Evolutionary conservation across 2,797 vertebrate genomes (phyloP).

Genomic region (Phaenicophaeus curvirostris): DNA sequence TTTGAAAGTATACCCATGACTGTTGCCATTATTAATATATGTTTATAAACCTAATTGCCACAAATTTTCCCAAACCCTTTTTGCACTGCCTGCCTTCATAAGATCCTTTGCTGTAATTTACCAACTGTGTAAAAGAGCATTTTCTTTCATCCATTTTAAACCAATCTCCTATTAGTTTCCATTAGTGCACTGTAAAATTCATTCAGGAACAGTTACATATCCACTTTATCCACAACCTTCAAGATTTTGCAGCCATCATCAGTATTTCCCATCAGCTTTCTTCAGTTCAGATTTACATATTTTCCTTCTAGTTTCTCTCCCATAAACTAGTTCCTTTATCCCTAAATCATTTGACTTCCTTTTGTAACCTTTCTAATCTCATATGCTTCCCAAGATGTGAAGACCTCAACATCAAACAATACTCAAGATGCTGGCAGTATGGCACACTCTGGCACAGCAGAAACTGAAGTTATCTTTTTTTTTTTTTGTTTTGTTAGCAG

Average conservation of each 20-base stretch:
- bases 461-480: background rate
- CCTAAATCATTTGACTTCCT: background rate
- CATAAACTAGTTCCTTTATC: background rate
- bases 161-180: background rate
- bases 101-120: background rate
- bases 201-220: background rate
- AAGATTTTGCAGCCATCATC: background rate
- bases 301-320: background rate
- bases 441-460: background rate
- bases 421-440: background rate
- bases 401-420: background rate
- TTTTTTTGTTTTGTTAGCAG: background rate
- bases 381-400: background rate
- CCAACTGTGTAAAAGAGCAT: background rate
- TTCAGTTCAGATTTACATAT: background rate
- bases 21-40: background rate
- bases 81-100: background rate
- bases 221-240: background rate
- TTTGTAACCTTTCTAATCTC: background rate
- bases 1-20: background rate
- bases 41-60: background rate
- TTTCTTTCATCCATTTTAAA: background rate
- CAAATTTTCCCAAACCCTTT: background rate
- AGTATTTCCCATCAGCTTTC: background rate
- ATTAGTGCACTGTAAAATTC: background rate